A percentile compares a stretch with the other conserved stretches of the same genome.
phyloP scores from a whole-genome alignment of 2,888 invertebrate species.

The Metellina segmentata region DNA sequence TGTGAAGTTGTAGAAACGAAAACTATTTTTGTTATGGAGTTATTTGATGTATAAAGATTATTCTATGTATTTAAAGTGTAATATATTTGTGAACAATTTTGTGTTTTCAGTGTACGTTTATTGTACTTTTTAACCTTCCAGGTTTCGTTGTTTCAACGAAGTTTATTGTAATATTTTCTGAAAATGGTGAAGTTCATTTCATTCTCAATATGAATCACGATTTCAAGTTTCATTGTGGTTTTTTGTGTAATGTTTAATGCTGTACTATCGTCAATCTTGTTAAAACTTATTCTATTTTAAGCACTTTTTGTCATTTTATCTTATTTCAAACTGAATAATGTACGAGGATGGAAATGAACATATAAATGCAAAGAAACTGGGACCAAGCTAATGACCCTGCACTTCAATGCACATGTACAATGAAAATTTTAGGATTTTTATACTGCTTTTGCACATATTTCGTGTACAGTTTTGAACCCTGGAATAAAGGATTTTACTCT shows the following conservation, averaged over 20 bases:
- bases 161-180: background rate
- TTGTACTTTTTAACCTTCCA: background rate
- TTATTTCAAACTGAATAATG: background rate
- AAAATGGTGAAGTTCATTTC: background rate
- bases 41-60: background rate
- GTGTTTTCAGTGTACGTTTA: background rate
- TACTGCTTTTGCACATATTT: conserved; percentile 76
- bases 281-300: background rate
- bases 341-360: conserved; percentile 41
- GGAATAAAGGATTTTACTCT: conserved; percentile 75
- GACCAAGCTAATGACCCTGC: conserved; percentile 76
- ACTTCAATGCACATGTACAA: conserved; percentile 76
- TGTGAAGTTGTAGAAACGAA: no score
- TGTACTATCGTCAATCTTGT: background rate
- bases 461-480: conserved; percentile 76
- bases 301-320: background rate
- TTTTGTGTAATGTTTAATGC: background rate
- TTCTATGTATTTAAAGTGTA: background rate
- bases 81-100: background rate
- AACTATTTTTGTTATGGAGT: no score
- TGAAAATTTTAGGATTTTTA: conserved; percentile 73
- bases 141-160: background rate
- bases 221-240: background rate
- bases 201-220: no score
- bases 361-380: conserved; percentile 69